A percentile compares a stretch with the other conserved stretches of the same genome.
These are phyloP conservation scores for Resseliella maxima DNA, from an alignment of 2,888 invertebrate species.

Conservation along the genomic window DNA sequence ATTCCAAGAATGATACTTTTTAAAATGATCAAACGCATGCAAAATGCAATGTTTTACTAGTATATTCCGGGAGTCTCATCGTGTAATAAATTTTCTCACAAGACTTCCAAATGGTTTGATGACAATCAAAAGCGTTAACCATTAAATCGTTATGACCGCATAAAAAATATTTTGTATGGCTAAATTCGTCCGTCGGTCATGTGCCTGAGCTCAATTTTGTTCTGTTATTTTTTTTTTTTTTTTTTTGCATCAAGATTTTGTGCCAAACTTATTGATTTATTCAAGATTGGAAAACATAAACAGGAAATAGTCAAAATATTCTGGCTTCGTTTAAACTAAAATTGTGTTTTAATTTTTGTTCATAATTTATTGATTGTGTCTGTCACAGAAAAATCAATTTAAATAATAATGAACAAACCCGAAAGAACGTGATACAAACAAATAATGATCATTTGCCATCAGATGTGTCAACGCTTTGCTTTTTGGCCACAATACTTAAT, in stretches of 20 bases:
- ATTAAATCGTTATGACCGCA: constrained; percentile 5
- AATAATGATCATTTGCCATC: constrained; percentile 22
- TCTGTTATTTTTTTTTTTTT: not conserved
- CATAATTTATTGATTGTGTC: not conserved
- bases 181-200: too few relatives aligned
- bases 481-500: not conserved
- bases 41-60: not conserved
- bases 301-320: not conserved
- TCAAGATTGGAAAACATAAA: not conserved
- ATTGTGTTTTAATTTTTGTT: too few relatives aligned
- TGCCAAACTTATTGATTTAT: too few relatives aligned
- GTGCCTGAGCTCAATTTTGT: not conserved
- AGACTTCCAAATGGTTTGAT: not conserved
- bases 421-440: not conserved
- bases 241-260: too few relatives aligned
- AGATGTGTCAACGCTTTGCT: too few relatives aligned
- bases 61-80: not conserved
- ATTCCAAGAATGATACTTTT: not conserved
- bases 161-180: not conserved
- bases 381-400: constrained; percentile 38
- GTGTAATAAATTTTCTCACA: not conserved
- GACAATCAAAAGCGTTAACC: constrained; percentile 17
- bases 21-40: not conserved
- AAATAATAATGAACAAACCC: not conserved
- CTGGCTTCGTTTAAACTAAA: not conserved